These are phyloP conservation scores for Volucella inanis DNA, from an alignment of 2,888 invertebrate genomes.

Conservation along the genomic window DNA sequence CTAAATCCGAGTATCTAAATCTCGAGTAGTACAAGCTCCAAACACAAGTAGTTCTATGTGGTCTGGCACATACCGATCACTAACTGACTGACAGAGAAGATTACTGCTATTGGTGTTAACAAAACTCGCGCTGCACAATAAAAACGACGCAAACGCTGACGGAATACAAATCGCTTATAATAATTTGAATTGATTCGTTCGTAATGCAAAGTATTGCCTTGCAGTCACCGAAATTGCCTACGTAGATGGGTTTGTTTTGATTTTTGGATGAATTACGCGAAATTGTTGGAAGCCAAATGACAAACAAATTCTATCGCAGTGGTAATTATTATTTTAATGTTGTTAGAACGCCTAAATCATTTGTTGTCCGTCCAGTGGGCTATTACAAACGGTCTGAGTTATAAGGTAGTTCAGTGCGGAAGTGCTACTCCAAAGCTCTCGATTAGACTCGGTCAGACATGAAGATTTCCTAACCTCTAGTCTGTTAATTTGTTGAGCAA, in stretches of 20 bases:
- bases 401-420: no score
- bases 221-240: slow-evolving; percentile 36
- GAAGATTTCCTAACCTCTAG: no score
- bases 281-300: no score
- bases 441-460: no score
- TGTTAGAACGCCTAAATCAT: no score
- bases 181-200: slow-evolving; percentile 19
- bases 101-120: slow-evolving; percentile 46
- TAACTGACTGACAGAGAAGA: slow-evolving; percentile 17
- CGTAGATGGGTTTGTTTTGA: slow-evolving; percentile 14
- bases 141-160: slow-evolving; percentile 24
- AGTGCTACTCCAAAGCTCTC: no score
- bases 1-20: slow-evolving; percentile 17
- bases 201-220: slow-evolving; percentile 18
- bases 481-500: no score
- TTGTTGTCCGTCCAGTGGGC: no score
- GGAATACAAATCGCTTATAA: slow-evolving; percentile 59
- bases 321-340: no score
- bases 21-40: slow-evolving; percentile 13
- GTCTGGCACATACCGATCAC: slow-evolving; percentile 44
- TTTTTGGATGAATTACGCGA: not conserved
- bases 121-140: slow-evolving; percentile 37
- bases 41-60: slow-evolving; percentile 33
- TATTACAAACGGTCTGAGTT: no score
- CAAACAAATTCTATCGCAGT: no score